Evolutionary conservation across 2,113 vertebrate genomes (phyloP), one percentile per base, ranked within the genome.

Genomic region (Phocoena phocoena): DNA sequence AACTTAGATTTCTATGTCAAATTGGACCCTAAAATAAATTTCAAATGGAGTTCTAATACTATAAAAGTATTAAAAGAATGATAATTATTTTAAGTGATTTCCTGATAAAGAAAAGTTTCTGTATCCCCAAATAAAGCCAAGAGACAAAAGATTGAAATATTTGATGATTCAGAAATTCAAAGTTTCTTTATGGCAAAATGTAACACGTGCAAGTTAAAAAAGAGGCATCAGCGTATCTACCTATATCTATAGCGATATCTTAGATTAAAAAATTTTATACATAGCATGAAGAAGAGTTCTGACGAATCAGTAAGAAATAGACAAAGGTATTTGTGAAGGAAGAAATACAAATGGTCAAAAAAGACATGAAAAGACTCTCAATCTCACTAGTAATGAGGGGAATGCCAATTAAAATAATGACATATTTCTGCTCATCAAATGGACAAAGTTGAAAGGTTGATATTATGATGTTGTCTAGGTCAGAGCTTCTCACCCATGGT

Each of bases 71-170:
- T 31, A 73, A 81, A 87, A 79, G 74, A 26, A 67, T 79, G 33
- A 91, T 65, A 65, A 92, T 87, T 74, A 77, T 91, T 70, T 92
- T 60, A 93, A 93, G 38, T 76, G 74, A 88, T 88, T 76, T n/a
- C 13, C 23, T 74, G 44, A 25, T 21, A 84, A 5, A 65, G 50
- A 73, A 44, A 76, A 44, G 13, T 58, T 74, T 90, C 58, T 55
- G 67, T 67, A 76, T 5, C 31, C 15, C 36, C n/a, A 76, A 47
- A 60, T 18, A 58, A 63, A 95, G 15, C 15, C 15, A 20, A 89
- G 31, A 73, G 44, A 62, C n/a, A 88, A 81, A 82, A 68, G 65
- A 33, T 8, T 60, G 53, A 77, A 77, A 84, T 55, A 90, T 18
- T 36, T 67, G 33, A 89, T 91, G 94, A 87, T 25, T 67, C 18